Evolutionary conservation across 2,797 vertebrate species (phyloP).

Genomic region (Ptychobarbus kaznakovi): DNA sequence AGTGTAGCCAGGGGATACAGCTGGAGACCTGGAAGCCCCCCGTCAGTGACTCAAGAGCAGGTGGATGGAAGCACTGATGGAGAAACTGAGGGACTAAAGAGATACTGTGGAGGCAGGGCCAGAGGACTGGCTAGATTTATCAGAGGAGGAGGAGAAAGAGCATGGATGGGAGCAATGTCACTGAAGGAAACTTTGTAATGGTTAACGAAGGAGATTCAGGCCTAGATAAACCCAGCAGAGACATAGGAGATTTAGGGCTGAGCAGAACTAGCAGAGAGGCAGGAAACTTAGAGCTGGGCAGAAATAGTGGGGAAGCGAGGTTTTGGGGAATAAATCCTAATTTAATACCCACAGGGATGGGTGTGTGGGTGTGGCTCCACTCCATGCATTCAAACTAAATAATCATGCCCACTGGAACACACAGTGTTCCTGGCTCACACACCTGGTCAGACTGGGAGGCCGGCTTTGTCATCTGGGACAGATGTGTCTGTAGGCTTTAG

Average conservation of each 20-base stretch:
- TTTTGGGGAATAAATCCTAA: background rate
- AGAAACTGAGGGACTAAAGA: background rate
- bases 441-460: background rate
- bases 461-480: too few species aligned
- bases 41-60: background rate
- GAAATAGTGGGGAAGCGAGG: background rate
- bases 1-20: background rate
- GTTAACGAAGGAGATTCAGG: background rate
- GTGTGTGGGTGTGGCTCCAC: background rate
- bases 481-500: too few species aligned
- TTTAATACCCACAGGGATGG: background rate
- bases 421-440: background rate
- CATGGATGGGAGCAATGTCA: background rate
- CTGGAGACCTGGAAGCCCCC: background rate
- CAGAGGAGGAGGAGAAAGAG: background rate
- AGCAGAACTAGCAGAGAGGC: background rate
- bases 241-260: background rate
- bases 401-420: background rate
- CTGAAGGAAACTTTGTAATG: background rate
- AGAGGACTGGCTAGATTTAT: background rate
- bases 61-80: background rate
- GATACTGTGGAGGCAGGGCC: background rate
- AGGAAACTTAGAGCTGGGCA: background rate
- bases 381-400: background rate
- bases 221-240: background rate